These are phyloP conservation scores for Bubo scandiacus DNA, from an alignment of 2,113 vertebrate genomes.

Conservation along the genomic window DNA sequence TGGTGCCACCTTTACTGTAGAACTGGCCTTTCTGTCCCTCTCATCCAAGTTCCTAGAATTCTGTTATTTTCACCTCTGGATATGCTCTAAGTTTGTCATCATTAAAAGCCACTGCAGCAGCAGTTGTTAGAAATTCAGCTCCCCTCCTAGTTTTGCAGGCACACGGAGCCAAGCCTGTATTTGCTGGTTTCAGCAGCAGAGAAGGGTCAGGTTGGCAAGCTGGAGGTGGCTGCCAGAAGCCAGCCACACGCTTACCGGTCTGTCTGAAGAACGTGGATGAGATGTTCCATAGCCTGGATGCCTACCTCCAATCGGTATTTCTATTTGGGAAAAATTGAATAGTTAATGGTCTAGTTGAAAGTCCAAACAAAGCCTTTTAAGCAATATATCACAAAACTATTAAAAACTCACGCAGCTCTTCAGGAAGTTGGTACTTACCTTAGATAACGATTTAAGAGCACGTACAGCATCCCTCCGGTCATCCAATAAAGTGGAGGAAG, in stretches of 20 bases:
- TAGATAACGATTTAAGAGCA: slow-evolving; percentile 92
- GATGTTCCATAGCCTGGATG: slow-evolving; percentile 92
- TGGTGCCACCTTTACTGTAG: fast-evolving
- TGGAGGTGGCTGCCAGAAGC: background rate
- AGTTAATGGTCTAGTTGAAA: fast-evolving
- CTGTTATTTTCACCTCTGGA: background rate
- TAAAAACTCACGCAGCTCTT: fast-evolving
- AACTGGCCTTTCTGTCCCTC: background rate
- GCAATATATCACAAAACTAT: fast-evolving
- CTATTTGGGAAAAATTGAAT: slow-evolving; percentile 39
- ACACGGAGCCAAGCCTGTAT: fast-evolving
- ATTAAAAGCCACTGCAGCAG: fast-evolving
- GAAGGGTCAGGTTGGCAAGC: fast-evolving
- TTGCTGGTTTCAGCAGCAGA: fast-evolving
- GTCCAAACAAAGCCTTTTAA: fast-evolving
- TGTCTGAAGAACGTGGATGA: slow-evolving; percentile 91
- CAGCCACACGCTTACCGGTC: slow-evolving; percentile 81
- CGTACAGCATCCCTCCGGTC: slow-evolving; percentile 95
- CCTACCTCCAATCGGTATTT: slow-evolving; percentile 96
- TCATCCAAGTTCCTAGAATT: background rate
- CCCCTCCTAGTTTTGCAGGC: fast-evolving
- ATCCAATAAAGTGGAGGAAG: slow-evolving; percentile 94
- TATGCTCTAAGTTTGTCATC: fast-evolving
- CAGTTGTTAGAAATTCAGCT: background rate
- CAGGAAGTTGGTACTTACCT: slow-evolving; percentile 17